A percentile compares a stretch with the other conserved stretches of the same genome.
These are phyloP conservation scores for Synergus itoensis DNA, from an alignment of 2,888 invertebrate genomes.

Conservation along the genomic window DNA sequence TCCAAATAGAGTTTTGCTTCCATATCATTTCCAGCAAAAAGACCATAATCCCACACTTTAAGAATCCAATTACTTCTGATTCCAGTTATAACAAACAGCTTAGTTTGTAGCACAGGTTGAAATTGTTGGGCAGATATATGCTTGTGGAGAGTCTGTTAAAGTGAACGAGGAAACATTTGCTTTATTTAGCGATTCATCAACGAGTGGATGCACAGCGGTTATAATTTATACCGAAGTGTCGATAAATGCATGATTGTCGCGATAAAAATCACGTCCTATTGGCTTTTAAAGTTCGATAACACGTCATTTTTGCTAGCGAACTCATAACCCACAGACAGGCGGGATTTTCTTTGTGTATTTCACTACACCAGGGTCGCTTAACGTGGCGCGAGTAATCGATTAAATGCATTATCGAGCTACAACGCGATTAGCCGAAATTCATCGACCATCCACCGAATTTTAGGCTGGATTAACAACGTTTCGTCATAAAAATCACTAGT, in stretches of 20 bases:
- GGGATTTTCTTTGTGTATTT: not conserved
- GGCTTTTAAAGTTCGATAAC: slow-evolving; percentile 67
- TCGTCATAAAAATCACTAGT: not conserved
- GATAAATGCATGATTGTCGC: slow-evolving; percentile 61
- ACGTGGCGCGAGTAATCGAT: slow-evolving; percentile 52
- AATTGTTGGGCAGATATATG: not conserved
- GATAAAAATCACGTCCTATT: slow-evolving; percentile 62
- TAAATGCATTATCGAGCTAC: slow-evolving; percentile 44
- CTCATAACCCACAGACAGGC: not conserved
- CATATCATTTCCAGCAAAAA: slow-evolving; percentile 33
- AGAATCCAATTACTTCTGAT: slow-evolving; percentile 26
- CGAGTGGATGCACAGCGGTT: slow-evolving; percentile 9
- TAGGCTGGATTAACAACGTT: slow-evolving; percentile 4
- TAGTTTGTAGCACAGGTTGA: not conserved
- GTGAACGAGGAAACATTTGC: slow-evolving; percentile 4
- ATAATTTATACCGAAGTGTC: slow-evolving; percentile 44
- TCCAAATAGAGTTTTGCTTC: slow-evolving; percentile 35
- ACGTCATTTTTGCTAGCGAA: slow-evolving; percentile 61
- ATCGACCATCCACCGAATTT: slow-evolving; percentile 15
- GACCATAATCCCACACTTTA: not conserved
- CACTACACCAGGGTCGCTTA: not conserved
- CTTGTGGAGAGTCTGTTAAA: not conserved
- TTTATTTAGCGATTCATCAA: slow-evolving; percentile 31
- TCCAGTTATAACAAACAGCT: not conserved
- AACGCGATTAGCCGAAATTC: slow-evolving; percentile 22